Conservation (phyloP, 2,113 vertebrate species). For the Dipodomys ordii region DNA sequence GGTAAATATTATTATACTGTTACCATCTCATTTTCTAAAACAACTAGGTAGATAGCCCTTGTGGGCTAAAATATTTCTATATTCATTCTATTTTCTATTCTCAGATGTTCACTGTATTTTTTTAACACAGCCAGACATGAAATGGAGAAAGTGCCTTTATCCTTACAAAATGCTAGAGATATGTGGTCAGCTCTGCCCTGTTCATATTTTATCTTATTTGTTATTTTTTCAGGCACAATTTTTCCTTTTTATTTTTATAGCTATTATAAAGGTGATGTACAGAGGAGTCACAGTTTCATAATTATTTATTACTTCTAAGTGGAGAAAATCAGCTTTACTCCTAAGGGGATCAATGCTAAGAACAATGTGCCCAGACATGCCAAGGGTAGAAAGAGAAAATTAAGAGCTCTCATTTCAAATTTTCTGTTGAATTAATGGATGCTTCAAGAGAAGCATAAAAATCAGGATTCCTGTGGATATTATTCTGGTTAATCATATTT, state of each 20-base stretch:
- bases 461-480: neutral
- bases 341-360: neutral
- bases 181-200: neutral
- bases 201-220: conserved; percentile 53
- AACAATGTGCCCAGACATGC: neutral
- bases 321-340: neutral
- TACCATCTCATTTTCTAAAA: neutral
- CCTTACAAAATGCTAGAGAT: conserved; percentile 11
- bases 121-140: neutral
- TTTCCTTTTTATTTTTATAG: too few species aligned
- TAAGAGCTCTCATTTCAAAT: conserved; percentile 9
- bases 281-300: too few species aligned
- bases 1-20: neutral
- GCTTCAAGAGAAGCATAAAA: neutral
- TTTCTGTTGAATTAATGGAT: neutral
- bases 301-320: too few species aligned
- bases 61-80: neutral
- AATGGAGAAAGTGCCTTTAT: neutral
- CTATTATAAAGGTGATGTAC: too few species aligned
- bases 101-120: conserved; percentile 2
- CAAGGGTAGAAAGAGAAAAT: conserved; percentile 5
- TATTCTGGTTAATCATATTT: neutral
- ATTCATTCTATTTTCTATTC: neutral
- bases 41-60: neutral
- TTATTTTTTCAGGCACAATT: neutral